Evolutionary conservation across 2,888 invertebrate species (phyloP), one percentile per base, ranked within the genome.

Genomic region (Melitaea athalia): DNA sequence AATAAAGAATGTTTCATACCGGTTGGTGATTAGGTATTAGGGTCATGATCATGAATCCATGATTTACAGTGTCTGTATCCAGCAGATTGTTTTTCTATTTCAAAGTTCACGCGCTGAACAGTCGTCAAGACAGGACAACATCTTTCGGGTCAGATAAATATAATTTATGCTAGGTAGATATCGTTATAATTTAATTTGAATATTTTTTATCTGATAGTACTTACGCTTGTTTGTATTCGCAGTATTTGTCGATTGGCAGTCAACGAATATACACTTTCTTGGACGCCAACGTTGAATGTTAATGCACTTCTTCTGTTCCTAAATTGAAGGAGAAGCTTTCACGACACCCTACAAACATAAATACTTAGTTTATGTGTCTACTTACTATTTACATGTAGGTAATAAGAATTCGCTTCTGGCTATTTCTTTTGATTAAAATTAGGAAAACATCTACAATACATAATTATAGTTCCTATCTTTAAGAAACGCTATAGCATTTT

Each of bases 281-380:
- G 64, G 62, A 59, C 57, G 15, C 64, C 14, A n/a, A 31, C 57
- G 49, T 52, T 67, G 62, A 67, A 70, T 68, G 53, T 52, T 64
- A 57, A 68, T 63, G 59, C 24, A 55, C 63, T 70, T 57, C 64
- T 59, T 62, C 49, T 60, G 55, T 64, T 67, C 64, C 55, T 59
- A 45, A 59, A 53, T n/a, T 53, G 17, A 31, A 67, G 24, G 45
- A 60, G n/a, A 67, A 63, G 53, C 63, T 67, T 62, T 59, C 45
- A 68, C 49, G 63, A 63, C 57, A 43, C 3, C 49, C 31, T 49
- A 49, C 47, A 49, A n/a, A 49, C 47, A 49, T 49, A 49, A 49
- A 55, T 12, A 59, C 33, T 53, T 60, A 14, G 15, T 42, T 49
- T 31, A n/a, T 12, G 45, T 15, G 45, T 47, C 45, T 49, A 24